A percentile compares a stretch with the other conserved stretches of the same genome.
These are phyloP conservation scores for Acrocephalus arundinaceus DNA, from an alignment of 2,113 vertebrate genomes.

Conservation along the genomic window DNA sequence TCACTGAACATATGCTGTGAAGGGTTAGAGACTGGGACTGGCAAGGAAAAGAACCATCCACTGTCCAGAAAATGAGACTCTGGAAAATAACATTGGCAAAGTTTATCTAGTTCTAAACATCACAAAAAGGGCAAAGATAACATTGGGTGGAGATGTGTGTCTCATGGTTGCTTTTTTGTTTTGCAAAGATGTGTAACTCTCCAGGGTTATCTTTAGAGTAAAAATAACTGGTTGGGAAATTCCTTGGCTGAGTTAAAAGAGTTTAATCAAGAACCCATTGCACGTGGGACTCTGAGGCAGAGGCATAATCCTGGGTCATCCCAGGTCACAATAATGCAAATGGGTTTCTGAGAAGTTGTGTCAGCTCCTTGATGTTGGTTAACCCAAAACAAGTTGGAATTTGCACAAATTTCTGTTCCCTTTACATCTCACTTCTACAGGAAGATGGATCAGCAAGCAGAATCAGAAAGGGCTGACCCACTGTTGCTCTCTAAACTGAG, in stretches of 20 bases:
- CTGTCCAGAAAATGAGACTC: not conserved
- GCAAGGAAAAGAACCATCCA: not conserved
- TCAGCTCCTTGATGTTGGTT: not conserved
- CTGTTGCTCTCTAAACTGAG: not conserved
- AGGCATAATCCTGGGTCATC: not conserved
- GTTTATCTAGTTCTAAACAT: not conserved
- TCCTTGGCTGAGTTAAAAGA: slow-evolving; percentile 13
- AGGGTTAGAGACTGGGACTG: not conserved
- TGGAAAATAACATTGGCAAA: not conserved
- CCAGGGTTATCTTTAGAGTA: slow-evolving; percentile 30
- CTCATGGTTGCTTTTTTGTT: not conserved
- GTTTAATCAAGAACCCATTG: slow-evolving; percentile 20
- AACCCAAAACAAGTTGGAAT: not conserved
- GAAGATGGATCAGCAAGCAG: not conserved
- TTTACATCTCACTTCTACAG: not conserved
- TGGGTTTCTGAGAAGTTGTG: not conserved
- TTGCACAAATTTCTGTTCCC: not conserved
- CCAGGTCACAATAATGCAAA: not conserved
- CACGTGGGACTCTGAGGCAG: not conserved
- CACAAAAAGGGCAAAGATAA: slow-evolving; percentile 19
- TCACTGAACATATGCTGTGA: not conserved
- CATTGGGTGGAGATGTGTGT: not conserved
- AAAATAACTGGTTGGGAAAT: slow-evolving; percentile 54
- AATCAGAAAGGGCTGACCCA: not conserved
- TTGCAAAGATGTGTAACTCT: slow-evolving; percentile 4